Evolutionary conservation across 2,888 invertebrate genomes (phyloP), one percentile per base, ranked within the genome.

Genomic region (Chymomyza fuscimana): DNA sequence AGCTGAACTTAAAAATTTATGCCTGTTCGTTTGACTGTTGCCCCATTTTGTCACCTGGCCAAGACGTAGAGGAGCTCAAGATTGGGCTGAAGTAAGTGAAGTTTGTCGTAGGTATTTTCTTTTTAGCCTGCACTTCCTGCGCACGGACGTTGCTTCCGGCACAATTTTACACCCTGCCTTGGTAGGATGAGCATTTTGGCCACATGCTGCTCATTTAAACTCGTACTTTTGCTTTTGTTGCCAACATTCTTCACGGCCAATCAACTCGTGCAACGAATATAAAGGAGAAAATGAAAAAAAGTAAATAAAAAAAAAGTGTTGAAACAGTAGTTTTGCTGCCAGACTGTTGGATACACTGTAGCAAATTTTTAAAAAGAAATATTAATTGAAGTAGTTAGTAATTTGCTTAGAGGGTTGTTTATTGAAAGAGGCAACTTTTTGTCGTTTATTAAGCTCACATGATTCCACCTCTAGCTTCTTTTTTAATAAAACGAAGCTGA

Each of bases 171-270:
- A n/a, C 54, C 40, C 10, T 12, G 40, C 40, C 3, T 46, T 12
- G 22, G 51, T 36, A 50, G 22, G 19, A 12, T 56, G 22, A 12
- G 16, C 59, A 59, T n/a, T 36, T 36, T 65, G 60, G 65, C 72
- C 32, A 40, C 46, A 16, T 40, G 40, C 40, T 40, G 40, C 19
- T 52, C 52, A 52, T 65, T 63, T 46, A 12, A 12, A 50, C 25
- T 52, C 50, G 32, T 15, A 64, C 58, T 46, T 63, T 65, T 65
- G 12, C 29, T 46, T 65, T 59, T 73, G 68, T 70, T 70, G 66
- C 69, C 69, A 40, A 74, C 74, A 76, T 76, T 70, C 70, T 72
- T 72, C 77, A 77, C 69, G 75, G 77, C 77, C 75, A 77, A 77
- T 77, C 77, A 77, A 74, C 77, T 77, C 72, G 72, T 68, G 76